A percentile compares a stretch with the other conserved stretches of the same genome.
phyloP scores from a whole-genome alignment of 2,113 vertebrate genomes.

The Ardeotis arabs region DNA sequence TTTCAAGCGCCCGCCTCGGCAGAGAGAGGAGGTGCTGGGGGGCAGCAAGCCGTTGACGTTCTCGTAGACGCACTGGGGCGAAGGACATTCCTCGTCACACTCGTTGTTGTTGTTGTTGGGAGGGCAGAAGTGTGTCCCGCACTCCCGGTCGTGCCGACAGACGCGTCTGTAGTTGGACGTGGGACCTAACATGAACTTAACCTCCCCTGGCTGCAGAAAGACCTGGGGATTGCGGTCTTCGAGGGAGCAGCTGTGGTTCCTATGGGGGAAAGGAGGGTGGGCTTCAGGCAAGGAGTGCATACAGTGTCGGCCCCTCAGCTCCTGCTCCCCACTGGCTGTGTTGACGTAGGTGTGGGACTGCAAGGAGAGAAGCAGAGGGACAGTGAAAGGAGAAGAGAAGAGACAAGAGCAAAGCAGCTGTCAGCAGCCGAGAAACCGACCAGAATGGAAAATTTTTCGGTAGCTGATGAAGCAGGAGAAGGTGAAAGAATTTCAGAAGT shows the following conservation, averaged over 20 bases:
- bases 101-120: slow-evolving; percentile 83
- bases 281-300: slow-evolving; percentile 92
- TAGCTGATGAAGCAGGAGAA: not conserved
- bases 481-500: not conserved
- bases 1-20: slow-evolving; percentile 76
- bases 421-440: not conserved
- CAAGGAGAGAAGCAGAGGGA: slow-evolving; percentile 42
- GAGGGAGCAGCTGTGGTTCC: slow-evolving; percentile 82
- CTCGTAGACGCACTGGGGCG: slow-evolving; percentile 87
- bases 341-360: slow-evolving; percentile 99
- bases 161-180: slow-evolving; percentile 80
- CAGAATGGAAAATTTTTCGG: accelerated
- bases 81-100: slow-evolving; percentile 78
- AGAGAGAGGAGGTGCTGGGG: not conserved
- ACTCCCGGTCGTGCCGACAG: slow-evolving; percentile 18
- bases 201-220: slow-evolving; percentile 91
- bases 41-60: slow-evolving; percentile 86
- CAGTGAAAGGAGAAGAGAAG: slow-evolving; percentile 6
- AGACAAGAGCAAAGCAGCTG: not conserved
- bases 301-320: slow-evolving; percentile 87
- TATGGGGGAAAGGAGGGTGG: slow-evolving; percentile 79
- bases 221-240: slow-evolving; percentile 90
- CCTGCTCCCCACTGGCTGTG: slow-evolving; percentile 88
- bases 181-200: slow-evolving; percentile 94
- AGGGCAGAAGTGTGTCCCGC: slow-evolving; percentile 30